These are phyloP conservation scores for Ciconia boyciana DNA, from an alignment of 2,113 vertebrate species.

Conservation along the genomic window DNA sequence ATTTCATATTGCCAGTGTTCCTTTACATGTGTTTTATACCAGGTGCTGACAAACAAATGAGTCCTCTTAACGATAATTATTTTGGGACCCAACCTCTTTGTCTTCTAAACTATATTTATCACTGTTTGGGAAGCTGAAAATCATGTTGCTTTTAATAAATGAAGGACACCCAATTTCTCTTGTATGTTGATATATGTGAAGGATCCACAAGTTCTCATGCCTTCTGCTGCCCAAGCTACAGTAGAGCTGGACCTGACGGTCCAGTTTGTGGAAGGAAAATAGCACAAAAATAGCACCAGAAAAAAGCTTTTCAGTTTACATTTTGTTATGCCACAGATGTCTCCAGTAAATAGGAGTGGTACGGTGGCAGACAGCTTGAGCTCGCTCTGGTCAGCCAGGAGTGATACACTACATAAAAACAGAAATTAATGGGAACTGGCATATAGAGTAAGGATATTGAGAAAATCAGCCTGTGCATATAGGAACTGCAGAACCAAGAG, in stretches of 20 bases:
- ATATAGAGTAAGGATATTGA: not conserved
- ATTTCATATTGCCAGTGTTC: not conserved
- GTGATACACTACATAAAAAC: not conserved
- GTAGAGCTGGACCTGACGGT: not conserved
- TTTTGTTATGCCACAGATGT: not conserved
- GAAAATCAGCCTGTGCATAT: not conserved
- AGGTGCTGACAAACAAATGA: not conserved
- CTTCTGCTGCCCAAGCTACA: not conserved
- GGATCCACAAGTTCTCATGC: not conserved
- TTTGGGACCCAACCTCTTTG: not conserved
- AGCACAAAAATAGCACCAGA: not conserved
- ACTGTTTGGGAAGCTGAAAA: not conserved
- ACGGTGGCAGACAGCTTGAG: not conserved
- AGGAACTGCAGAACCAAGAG: not conserved
- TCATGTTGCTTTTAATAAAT: not conserved
- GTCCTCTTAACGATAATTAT: not conserved
- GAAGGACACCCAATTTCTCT: not conserved
- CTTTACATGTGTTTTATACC: not conserved
- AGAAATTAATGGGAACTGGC: not conserved
- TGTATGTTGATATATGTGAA: not conserved
- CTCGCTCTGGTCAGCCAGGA: not conserved
- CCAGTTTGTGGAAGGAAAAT: not conserved
- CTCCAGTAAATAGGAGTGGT: not conserved
- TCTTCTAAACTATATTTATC: not conserved
- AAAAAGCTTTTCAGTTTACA: not conserved